phyloP scores from a whole-genome alignment of 2,888 invertebrate species.

The Troglohyphantes excavatus region DNA sequence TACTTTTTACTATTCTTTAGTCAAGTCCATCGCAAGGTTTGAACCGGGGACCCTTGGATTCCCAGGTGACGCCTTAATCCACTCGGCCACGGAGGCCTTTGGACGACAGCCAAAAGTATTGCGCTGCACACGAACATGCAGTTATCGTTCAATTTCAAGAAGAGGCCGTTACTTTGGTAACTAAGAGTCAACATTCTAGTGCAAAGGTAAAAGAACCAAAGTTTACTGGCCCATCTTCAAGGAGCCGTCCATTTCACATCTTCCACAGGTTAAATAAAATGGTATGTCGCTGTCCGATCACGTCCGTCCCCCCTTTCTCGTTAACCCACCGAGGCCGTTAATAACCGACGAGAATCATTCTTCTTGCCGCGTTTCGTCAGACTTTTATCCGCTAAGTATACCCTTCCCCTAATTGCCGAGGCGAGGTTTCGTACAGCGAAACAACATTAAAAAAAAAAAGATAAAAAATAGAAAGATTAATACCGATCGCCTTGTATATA shows the following conservation, averaged over 20 bases:
- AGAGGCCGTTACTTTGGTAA: too few species aligned
- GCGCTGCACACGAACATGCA: neutral
- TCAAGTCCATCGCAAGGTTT: too few species aligned
- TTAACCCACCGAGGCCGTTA: slow-evolving; percentile 37
- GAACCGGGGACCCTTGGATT: too few species aligned
- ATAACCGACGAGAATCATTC: slow-evolving; percentile 38
- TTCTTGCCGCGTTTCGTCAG: slow-evolving; percentile 54
- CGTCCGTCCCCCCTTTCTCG: slow-evolving; percentile 20
- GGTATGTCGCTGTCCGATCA: neutral
- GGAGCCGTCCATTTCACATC: too few species aligned
- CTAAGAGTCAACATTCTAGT: neutral
- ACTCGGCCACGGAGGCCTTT: too few species aligned
- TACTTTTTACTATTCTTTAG: too few species aligned
- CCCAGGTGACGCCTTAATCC: too few species aligned
- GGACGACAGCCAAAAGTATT: too few species aligned
- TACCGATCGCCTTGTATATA: slow-evolving; percentile 39
- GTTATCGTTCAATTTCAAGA: too few species aligned
- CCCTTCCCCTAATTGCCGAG: slow-evolving; percentile 66
- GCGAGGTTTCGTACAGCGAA: slow-evolving; percentile 53
- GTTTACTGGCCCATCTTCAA: neutral
- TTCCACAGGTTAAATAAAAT: too few species aligned
- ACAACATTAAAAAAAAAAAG: slow-evolving; percentile 37
- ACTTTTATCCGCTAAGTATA: slow-evolving; percentile 65
- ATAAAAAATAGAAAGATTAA: slow-evolving; percentile 25
- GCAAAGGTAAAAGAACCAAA: neutral